Evolutionary conservation across 2,888 invertebrate species (phyloP).

Genomic region (Anorthoa munda): DNA sequence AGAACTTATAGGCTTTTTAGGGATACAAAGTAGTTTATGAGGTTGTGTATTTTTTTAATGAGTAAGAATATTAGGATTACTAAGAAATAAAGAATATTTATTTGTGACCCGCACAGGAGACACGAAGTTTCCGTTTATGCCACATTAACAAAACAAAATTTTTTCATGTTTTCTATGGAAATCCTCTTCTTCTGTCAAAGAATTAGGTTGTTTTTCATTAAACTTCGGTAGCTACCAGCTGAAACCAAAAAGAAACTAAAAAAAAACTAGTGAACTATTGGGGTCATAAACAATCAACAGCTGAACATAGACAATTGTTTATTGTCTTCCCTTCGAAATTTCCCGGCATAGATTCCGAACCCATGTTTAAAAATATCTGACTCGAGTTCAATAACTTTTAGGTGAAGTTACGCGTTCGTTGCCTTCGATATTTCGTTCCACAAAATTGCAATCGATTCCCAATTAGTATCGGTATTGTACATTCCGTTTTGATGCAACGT

Average conservation of each 20-base stretch:
- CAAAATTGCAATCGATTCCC: conserved; percentile 54
- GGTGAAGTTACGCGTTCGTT: conserved; percentile 14
- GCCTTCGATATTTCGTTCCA: conserved; percentile 41
- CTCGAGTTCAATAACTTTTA: conserved; percentile 42
- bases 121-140: too few species aligned
- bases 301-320: conserved; percentile 25
- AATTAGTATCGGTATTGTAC: conserved; percentile 48
- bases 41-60: too few species aligned
- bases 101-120: too few species aligned
- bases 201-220: too few species aligned
- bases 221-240: neutral
- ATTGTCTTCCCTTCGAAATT: conserved; percentile 24
- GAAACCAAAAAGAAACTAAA: conserved; percentile 8
- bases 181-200: too few species aligned
- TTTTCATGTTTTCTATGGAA: too few species aligned
- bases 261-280: conserved; percentile 18
- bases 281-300: conserved; percentile 4
- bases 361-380: conserved; percentile 39
- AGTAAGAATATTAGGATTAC: too few species aligned
- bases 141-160: too few species aligned
- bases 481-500: conserved; percentile 50
- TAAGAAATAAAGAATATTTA: too few species aligned
- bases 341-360: conserved; percentile 1
- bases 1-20: too few species aligned
- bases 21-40: too few species aligned